Evolutionary conservation across 2,888 invertebrate genomes (phyloP).

Genomic region (Uropetala carovei): DNA sequence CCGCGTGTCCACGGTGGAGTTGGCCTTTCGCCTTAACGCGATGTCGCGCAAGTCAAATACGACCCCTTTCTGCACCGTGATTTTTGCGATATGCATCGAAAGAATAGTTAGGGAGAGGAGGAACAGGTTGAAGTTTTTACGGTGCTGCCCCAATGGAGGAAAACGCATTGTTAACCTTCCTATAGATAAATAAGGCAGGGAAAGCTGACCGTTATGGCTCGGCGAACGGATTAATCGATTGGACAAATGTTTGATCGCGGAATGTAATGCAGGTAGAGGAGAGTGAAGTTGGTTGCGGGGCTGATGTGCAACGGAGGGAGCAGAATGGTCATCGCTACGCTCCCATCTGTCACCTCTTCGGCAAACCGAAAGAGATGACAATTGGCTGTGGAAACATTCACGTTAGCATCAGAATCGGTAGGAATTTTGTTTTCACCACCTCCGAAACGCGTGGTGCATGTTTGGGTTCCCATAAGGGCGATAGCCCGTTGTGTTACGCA

Average conservation of each 20-base stretch:
- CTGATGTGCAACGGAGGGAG: not conserved
- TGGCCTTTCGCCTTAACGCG: not conserved
- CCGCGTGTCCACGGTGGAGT: not conserved
- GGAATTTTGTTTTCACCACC: not conserved
- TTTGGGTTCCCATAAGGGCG: not conserved
- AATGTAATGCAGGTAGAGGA: not conserved
- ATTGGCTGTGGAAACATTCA: conserved; percentile 11
- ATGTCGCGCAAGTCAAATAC: too few relatives aligned
- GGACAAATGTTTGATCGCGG: not conserved
- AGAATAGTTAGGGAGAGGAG: too few relatives aligned
- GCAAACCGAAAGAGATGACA: conserved; percentile 32
- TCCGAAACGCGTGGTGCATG: not conserved
- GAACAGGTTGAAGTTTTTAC: too few relatives aligned
- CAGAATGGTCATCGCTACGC: not conserved
- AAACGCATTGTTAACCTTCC: not conserved
- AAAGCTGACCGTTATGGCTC: not conserved
- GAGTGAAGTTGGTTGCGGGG: not conserved
- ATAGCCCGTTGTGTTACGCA: not conserved
- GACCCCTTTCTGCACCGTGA: too few relatives aligned
- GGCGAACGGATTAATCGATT: not conserved
- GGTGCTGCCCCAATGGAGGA: too few relatives aligned
- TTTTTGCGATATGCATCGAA: too few relatives aligned
- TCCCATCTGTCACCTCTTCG: not conserved
- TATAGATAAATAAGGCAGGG: not conserved
- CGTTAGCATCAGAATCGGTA: not conserved